Evolutionary conservation across 2,888 invertebrate genomes (phyloP).

Genomic region (Pyrocoelia pectoralis): DNA sequence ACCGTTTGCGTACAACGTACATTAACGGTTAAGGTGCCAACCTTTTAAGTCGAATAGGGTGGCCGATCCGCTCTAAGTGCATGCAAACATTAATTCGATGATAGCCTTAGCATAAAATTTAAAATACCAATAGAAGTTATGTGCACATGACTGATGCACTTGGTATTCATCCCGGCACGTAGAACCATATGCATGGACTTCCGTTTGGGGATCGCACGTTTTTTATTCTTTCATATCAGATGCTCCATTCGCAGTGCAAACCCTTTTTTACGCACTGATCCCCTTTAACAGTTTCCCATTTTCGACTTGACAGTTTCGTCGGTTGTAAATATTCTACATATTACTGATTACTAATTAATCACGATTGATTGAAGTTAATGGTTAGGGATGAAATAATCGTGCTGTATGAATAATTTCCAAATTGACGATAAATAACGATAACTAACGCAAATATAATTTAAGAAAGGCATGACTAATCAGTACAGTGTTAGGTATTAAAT

Average conservation of each 20-base stretch:
- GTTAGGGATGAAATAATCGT: slow-evolving; percentile 25
- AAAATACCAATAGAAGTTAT: slow-evolving; percentile 45
- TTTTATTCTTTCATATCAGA: slow-evolving; percentile 48
- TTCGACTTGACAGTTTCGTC: slow-evolving; percentile 41
- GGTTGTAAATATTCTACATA: slow-evolving; percentile 38
- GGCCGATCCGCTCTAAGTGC: slow-evolving; percentile 38
- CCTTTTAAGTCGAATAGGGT: slow-evolving; percentile 35
- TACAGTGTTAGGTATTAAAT: slow-evolving; percentile 23
- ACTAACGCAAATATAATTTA: slow-evolving; percentile 15
- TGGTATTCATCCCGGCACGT: slow-evolving; percentile 52
- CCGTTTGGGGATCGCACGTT: slow-evolving; percentile 53
- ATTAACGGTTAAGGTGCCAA: slow-evolving; percentile 40
- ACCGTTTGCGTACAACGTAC: slow-evolving; percentile 40
- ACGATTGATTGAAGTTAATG: slow-evolving; percentile 38
- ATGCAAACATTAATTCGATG: slow-evolving; percentile 39
- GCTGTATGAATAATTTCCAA: slow-evolving; percentile 21
- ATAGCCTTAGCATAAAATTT: slow-evolving; percentile 41
- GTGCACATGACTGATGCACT: slow-evolving; percentile 54
- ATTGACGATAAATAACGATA: slow-evolving; percentile 16
- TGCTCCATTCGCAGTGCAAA: slow-evolving; percentile 44
- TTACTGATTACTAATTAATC: slow-evolving; percentile 39
- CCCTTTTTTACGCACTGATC: slow-evolving; percentile 40
- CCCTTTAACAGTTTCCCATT: slow-evolving; percentile 40
- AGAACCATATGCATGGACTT: slow-evolving; percentile 55
- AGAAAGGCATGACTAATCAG: slow-evolving; percentile 22